phyloP scores from a whole-genome alignment of 2,113 vertebrate species.

The Ageneiosus marmoratus region DNA sequence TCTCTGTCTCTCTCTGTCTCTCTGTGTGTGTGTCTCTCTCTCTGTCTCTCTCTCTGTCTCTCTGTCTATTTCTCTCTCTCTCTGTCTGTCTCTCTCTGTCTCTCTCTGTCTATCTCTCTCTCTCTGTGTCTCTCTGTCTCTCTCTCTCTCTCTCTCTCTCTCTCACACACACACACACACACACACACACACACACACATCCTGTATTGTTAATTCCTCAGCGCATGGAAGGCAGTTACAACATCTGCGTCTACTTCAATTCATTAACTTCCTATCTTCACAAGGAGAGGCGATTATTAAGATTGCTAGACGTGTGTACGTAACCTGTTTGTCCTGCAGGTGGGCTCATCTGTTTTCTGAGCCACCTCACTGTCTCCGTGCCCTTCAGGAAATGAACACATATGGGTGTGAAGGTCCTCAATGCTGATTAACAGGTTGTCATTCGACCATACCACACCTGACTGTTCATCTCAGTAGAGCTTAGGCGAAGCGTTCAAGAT shows the following conservation, averaged over 20 bases:
- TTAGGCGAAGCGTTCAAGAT: neutral
- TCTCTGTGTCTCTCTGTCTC: neutral
- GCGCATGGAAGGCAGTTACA: neutral
- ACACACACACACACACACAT: too few species aligned
- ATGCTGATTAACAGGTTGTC: slow-evolving; percentile 28
- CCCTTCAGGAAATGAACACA: slow-evolving; percentile 36
- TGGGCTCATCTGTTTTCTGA: slow-evolving; percentile 19
- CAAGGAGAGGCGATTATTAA: slow-evolving; percentile 17
- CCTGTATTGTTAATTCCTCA: neutral
- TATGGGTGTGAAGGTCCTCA: neutral
- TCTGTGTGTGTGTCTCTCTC: too few species aligned
- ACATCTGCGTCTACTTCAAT: slow-evolving; percentile 22
- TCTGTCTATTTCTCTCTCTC: neutral
- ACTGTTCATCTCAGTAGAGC: neutral
- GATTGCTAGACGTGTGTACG: slow-evolving; percentile 3
- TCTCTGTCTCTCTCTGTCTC: neutral
- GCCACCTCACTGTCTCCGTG: slow-evolving; percentile 10
- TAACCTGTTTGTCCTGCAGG: slow-evolving; percentile 22
- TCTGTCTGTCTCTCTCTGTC: too few species aligned
- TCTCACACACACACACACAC: too few species aligned
- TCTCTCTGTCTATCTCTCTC: neutral
- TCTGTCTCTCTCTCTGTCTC: neutral
- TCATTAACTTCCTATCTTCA: slow-evolving; percentile 17
- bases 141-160: slow-evolving; percentile 1
- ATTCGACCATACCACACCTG: slow-evolving; percentile 1